Conservation (phyloP, 2,888 invertebrate species). For the Patella caerulea region DNA sequence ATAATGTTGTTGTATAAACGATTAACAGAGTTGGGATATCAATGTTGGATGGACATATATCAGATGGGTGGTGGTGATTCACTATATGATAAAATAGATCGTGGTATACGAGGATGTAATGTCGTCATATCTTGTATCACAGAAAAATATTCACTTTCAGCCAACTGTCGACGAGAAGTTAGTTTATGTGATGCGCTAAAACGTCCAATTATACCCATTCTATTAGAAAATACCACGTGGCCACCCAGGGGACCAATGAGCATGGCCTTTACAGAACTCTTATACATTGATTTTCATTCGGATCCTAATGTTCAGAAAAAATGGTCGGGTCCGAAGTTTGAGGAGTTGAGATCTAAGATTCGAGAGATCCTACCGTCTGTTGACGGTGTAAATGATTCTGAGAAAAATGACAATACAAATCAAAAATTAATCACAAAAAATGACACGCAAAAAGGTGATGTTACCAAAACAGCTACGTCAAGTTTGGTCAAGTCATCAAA, state of each 20-base stretch:
- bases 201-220: conserved; percentile 66
- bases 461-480: too few relatives aligned
- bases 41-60: conserved; percentile 67
- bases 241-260: conserved; percentile 69
- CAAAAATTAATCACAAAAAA: too few relatives aligned
- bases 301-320: conserved; percentile 43
- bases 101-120: conserved; percentile 55
- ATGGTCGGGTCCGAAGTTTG: conserved; percentile 54
- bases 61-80: conserved; percentile 69
- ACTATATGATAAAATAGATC: conserved; percentile 64
- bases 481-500: too few relatives aligned
- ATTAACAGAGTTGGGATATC: conserved; percentile 53
- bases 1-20: conserved; percentile 50
- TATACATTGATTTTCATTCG: conserved; percentile 58
- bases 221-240: conserved; percentile 65
- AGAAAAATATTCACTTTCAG: conserved; percentile 64
- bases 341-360: conserved; percentile 38
- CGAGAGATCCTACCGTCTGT: not conserved
- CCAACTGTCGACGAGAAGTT: conserved; percentile 68
- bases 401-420: too few relatives aligned
- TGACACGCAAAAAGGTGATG: too few relatives aligned
- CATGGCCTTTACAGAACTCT: conserved; percentile 64
- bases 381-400: too few relatives aligned
- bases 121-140: conserved; percentile 67
- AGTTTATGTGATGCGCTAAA: conserved; percentile 65